Evolutionary conservation across 1,140 invertebrate species (phyloP), one percentile per base, ranked within the genome.

Genomic region (Ptiloglossa arizonensis): DNA sequence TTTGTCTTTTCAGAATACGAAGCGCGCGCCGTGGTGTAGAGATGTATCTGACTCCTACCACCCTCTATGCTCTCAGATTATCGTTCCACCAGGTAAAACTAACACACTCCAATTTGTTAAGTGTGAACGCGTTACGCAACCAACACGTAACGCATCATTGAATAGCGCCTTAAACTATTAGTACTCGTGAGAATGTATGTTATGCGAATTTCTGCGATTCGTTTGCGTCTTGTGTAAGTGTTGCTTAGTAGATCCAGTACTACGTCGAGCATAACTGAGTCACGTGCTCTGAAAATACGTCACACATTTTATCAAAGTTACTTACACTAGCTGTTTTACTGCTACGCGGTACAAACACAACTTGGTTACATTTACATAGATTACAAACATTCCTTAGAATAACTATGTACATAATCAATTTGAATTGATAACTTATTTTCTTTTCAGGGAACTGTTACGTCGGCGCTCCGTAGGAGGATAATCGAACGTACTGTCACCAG

Each of bases 11-110:
- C 64, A 90, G 87, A 71, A 59, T 86, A 83, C 69, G 68, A 54
- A 83, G 50, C 41, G 27, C 60, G 76, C 86, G 57, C 72, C 74
- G 66, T 63, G 68, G 11, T 56, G 67, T 71, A 80, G 86, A 87
- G 69, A 92, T 92, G 91, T 82, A 85, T 88, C 80, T 85, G 56
- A 88, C 88, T 24, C 71, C 79, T 80, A 46, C 85, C 24, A 68
- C 66, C 24, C 64, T 85, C 9, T 91, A 91, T 77, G 88, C 89
- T 68, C 60, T 91, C 29, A 88, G 85, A 72, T 82, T 90, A 62
- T 86, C 90, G 54, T 71, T 90, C 11, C 81, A 82, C 64, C 91
- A 91, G 88, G 91, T 92, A 81, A 71, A 19, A 13, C 29, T 2
- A 15, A 4, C 11, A 11, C 5, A 15, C 62, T 52, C 35, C 1